These are phyloP conservation scores for Halisarca cf. caerulea DNA, from an alignment of 37 sponge, comb jelly and placozoan species.

Conservation along the genomic window DNA sequence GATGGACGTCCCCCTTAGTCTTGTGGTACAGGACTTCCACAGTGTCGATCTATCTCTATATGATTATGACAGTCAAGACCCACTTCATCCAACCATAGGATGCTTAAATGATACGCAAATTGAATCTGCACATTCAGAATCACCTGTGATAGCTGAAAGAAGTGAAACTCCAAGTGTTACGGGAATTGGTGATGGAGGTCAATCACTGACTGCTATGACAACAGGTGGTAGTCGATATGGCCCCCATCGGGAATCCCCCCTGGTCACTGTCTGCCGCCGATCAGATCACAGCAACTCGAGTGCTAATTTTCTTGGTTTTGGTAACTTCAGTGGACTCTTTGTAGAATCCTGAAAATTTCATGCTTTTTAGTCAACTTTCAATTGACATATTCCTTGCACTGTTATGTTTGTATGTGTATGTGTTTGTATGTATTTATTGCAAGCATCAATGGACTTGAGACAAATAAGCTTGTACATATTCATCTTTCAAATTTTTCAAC, in stretches of 20 bases:
- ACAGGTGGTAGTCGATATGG: not conserved
- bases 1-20: constrained; percentile 2
- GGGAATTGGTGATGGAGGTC: not conserved
- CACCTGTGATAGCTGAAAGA: not conserved
- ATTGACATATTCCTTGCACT: not conserved
- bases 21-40: constrained; percentile 47
- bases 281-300: not conserved
- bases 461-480: too few relatives aligned
- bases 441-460: too few relatives aligned
- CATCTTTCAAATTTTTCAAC: too few relatives aligned
- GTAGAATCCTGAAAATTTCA: constrained; percentile 17
- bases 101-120: not conserved
- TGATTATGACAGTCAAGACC: constrained; percentile 58
- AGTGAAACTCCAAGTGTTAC: not conserved
- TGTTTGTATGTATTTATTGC: too few relatives aligned
- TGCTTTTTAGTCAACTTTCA: not conserved
- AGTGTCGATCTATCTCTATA: constrained; percentile 66
- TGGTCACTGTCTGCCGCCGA: not conserved
- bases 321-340: constrained; percentile 13
- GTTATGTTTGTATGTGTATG: not conserved
- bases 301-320: not conserved
- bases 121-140: not conserved
- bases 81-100: not conserved
- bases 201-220: not conserved
- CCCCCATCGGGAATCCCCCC: not conserved